Evolutionary conservation across 2,888 invertebrate species (phyloP).

Genomic region (Drosophila sordidula): DNA sequence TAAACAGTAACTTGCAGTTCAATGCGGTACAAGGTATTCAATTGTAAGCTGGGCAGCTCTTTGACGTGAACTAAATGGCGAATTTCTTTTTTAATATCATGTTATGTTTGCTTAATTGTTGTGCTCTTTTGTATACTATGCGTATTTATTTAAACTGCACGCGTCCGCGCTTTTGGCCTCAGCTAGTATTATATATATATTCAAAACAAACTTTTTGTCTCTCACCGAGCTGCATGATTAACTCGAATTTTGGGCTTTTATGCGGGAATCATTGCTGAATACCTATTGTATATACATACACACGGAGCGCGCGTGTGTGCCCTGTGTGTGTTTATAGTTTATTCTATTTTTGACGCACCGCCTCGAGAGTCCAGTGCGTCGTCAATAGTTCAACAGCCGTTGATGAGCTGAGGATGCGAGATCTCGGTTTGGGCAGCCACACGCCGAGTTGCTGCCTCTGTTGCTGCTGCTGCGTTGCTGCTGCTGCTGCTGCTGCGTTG

Average conservation of each 20-base stretch:
- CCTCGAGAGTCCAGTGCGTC: conserved; percentile 36
- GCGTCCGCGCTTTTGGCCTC: background rate
- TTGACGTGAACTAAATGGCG: too few species aligned
- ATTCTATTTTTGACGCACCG: conserved; percentile 59
- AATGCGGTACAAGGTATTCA: too few species aligned
- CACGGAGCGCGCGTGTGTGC: conserved; percentile 3
- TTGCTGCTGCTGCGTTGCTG: conserved; percentile 11
- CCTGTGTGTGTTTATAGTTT: conserved; percentile 16
- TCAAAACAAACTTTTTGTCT: background rate
- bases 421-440: conserved; percentile 40
- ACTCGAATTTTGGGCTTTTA: background rate
- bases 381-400: conserved; percentile 73
- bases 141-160: background rate
- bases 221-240: too few species aligned
- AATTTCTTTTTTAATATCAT: background rate
- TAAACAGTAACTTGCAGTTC: too few species aligned
- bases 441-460: conserved; percentile 50
- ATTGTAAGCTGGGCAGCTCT: too few species aligned
- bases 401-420: conserved; percentile 43
- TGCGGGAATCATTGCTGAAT: conserved; percentile 4
- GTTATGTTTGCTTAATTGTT: background rate
- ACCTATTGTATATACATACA: background rate
- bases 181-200: background rate
- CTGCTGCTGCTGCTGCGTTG: conserved; percentile 11
- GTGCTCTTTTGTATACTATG: background rate